These are phyloP conservation scores for Podarcis siculus DNA, from an alignment of 2,797 vertebrate species.

Conservation along the genomic window DNA sequence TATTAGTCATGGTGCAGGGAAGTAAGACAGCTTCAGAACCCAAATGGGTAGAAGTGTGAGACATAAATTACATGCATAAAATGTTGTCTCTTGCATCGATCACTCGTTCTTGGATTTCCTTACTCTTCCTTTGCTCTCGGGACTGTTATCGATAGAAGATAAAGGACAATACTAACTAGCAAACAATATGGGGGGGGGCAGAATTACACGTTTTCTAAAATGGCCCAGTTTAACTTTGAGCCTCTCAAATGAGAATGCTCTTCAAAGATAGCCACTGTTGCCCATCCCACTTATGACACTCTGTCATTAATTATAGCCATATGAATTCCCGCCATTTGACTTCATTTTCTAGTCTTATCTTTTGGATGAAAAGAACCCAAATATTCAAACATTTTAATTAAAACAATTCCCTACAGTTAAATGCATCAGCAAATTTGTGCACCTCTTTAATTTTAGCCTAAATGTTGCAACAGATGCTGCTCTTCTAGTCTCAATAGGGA, in stretches of 20 bases:
- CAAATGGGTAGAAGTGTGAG: not conserved
- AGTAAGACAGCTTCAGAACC: not conserved
- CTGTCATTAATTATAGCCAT: constrained; percentile 28
- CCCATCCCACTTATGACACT: not conserved
- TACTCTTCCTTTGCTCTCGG: not conserved
- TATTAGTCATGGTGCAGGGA: not conserved
- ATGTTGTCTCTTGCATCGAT: not conserved
- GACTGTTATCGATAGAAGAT: not conserved
- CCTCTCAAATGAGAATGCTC: not conserved
- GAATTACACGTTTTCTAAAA: constrained; percentile 18
- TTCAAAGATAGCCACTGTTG: constrained; percentile 7
- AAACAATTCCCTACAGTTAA: constrained; percentile 67
- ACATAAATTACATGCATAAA: not conserved
- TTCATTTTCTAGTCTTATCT: constrained; percentile 1
- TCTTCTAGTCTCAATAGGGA: constrained; percentile 78
- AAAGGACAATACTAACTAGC: not conserved
- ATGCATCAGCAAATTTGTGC: constrained; percentile 64
- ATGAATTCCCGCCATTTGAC: not conserved
- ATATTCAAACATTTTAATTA: constrained; percentile 67
- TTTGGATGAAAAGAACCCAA: constrained; percentile 42
- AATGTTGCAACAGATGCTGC: constrained; percentile 78
- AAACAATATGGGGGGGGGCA: not conserved
- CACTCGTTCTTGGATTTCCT: not conserved
- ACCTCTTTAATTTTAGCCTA: constrained; percentile 77
- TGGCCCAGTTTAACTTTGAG: not conserved